These are phyloP conservation scores for Acrobasis suavella DNA, from an alignment of 2,888 invertebrate species.

Conservation along the genomic window DNA sequence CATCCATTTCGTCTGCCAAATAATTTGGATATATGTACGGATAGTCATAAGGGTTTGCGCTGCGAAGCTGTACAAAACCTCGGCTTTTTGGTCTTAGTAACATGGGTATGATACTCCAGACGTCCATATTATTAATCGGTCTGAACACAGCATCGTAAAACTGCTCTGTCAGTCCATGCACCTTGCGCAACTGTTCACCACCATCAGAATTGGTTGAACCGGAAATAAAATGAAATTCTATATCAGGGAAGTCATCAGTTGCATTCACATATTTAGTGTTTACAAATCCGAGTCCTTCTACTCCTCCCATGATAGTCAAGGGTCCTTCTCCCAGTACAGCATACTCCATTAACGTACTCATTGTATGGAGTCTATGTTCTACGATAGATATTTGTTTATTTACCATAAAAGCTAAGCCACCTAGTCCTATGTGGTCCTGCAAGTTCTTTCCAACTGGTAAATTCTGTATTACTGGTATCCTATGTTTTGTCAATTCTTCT, in stretches of 20 bases:
- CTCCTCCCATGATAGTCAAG: constrained; percentile 93
- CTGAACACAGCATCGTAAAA: constrained; percentile 90
- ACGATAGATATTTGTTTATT: constrained; percentile 91
- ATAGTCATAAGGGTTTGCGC: constrained; percentile 92
- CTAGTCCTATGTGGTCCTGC: constrained; percentile 94
- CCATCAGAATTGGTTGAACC: constrained; percentile 94
- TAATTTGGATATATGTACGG: constrained; percentile 97
- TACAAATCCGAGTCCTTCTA: constrained; percentile 94
- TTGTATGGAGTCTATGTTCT: constrained; percentile 89
- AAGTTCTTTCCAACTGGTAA: constrained; percentile 92
- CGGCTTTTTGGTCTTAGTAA: constrained; percentile 91
- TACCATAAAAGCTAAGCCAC: constrained; percentile 91
- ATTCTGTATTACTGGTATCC: constrained; percentile 91
- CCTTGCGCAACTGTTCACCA: constrained; percentile 90
- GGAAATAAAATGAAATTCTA: constrained; percentile 94
- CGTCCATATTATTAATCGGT: constrained; percentile 88
- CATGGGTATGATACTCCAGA: constrained; percentile 93
- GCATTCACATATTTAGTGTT: constrained; percentile 92
- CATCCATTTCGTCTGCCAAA: constrained; percentile 89
- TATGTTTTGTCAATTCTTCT: constrained; percentile 86
- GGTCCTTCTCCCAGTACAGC: constrained; percentile 92
- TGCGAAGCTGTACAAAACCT: constrained; percentile 91
- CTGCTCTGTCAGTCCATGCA: constrained; percentile 88
- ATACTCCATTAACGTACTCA: constrained; percentile 91
- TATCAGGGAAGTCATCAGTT: constrained; percentile 92